Evolutionary conservation across 2,797 vertebrate genomes (phyloP).

Genomic region (Otolemur crassicaudatus): DNA sequence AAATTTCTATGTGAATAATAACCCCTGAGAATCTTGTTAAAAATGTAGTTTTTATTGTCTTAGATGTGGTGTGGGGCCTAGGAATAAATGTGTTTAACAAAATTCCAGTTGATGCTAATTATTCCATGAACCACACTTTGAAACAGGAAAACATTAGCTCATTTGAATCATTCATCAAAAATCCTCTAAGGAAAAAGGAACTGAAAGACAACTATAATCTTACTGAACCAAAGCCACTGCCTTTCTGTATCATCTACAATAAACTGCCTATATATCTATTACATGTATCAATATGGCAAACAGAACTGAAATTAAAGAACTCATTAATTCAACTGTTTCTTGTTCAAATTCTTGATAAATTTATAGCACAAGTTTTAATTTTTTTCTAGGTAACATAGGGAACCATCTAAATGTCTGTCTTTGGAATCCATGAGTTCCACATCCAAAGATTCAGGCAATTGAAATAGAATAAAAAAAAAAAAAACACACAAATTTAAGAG

Average conservation of each 20-base stretch:
- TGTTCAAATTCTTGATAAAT: conserved; percentile 19
- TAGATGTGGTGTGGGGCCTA: not conserved
- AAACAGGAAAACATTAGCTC: not conserved
- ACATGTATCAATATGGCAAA: not conserved
- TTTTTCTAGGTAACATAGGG: conserved; percentile 33
- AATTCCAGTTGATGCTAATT: not conserved
- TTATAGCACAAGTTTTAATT: not conserved
- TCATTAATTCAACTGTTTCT: not conserved
- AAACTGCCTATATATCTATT: not conserved
- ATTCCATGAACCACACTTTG: not conserved
- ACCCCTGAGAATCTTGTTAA: not conserved
- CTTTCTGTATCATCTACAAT: not conserved
- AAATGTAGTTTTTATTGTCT: not conserved
- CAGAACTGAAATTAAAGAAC: not conserved
- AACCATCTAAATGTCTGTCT: not conserved
- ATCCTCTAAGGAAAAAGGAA: not conserved
- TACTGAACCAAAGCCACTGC: not conserved
- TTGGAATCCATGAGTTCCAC: not conserved
- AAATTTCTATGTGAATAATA: not conserved
- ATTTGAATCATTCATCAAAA: not conserved
- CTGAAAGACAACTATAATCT: not conserved
- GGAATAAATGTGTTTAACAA: not conserved
- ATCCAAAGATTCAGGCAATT: not conserved
- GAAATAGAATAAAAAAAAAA: not conserved
- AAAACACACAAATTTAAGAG: not conserved